A percentile compares a stretch with the other conserved stretches of the same genome.
phyloP scores from a whole-genome alignment of 1,140 invertebrate genomes.

The Eufriesea mexicana region DNA sequence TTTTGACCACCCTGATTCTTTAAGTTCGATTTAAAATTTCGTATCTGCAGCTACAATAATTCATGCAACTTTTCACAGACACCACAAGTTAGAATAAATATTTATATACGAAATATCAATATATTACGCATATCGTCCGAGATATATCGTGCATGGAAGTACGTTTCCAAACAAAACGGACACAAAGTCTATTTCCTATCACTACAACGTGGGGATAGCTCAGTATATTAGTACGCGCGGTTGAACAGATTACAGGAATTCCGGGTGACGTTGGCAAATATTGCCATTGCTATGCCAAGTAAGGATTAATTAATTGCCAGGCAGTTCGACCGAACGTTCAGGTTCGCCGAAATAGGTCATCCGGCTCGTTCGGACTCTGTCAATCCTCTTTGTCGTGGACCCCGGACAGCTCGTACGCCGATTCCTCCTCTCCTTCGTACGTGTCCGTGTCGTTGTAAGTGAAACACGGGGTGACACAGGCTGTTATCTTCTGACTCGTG shows the following conservation, averaged over 20 bases:
- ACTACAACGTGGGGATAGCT: not conserved
- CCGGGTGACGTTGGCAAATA: not conserved
- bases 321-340: not conserved
- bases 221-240: not conserved
- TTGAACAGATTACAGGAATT: constrained; percentile 19
- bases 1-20: too few relatives aligned
- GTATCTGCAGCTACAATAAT: too few relatives aligned
- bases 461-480: constrained; percentile 1
- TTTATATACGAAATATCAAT: too few relatives aligned
- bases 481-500: not conserved
- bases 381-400: not conserved
- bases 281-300: not conserved
- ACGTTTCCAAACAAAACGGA: not conserved
- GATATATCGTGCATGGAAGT: too few relatives aligned
- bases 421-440: not conserved
- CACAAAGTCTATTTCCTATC: not conserved
- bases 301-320: not conserved
- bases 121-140: too few relatives aligned
- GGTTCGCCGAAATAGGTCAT: not conserved
- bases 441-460: not conserved
- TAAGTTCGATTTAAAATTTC: too few relatives aligned
- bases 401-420: not conserved
- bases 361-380: too few relatives aligned
- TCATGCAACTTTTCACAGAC: too few relatives aligned
- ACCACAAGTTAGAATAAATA: too few relatives aligned